Conservation (phyloP, 2,888 invertebrate species). For the Vesta saturnalis region DNA sequence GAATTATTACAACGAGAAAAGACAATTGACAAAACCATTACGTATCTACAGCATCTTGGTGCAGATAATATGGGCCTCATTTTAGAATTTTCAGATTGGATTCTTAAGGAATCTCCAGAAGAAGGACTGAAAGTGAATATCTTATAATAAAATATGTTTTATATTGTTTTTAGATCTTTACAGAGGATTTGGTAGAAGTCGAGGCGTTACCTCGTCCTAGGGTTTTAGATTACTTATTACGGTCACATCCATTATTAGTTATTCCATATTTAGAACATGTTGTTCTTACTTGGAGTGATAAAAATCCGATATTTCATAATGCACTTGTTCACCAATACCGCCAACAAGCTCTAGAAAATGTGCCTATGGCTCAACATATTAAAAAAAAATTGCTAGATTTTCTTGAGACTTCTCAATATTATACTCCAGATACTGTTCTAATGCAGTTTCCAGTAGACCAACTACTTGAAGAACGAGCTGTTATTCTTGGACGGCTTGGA, state of each 20-base stretch:
- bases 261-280: constrained; percentile 96
- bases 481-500: constrained; percentile 91
- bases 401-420: constrained; percentile 81
- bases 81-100: constrained; percentile 94
- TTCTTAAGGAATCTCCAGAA: constrained; percentile 84
- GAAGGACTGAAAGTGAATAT: constrained; percentile 77
- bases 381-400: constrained; percentile 78
- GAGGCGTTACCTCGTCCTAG: constrained; percentile 88
- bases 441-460: constrained; percentile 86
- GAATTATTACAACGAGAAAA: constrained; percentile 82
- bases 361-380: constrained; percentile 62
- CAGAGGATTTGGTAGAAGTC: constrained; percentile 87
- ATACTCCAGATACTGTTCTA: constrained; percentile 87
- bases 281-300: constrained; percentile 89
- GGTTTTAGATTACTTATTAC: constrained; percentile 88
- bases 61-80: constrained; percentile 75
- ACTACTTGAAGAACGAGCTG: constrained; percentile 91
- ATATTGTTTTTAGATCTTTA: constrained; percentile 71
- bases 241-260: constrained; percentile 81
- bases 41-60: constrained; percentile 91
- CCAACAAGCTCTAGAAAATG: constrained; percentile 68
- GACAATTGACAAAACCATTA: constrained; percentile 85
- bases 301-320: constrained; percentile 88
- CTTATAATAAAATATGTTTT: constrained; percentile 60
- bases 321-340: constrained; percentile 89